Conservation (phyloP, 1,140 invertebrate species). For the Drosophila watanabei region DNA sequence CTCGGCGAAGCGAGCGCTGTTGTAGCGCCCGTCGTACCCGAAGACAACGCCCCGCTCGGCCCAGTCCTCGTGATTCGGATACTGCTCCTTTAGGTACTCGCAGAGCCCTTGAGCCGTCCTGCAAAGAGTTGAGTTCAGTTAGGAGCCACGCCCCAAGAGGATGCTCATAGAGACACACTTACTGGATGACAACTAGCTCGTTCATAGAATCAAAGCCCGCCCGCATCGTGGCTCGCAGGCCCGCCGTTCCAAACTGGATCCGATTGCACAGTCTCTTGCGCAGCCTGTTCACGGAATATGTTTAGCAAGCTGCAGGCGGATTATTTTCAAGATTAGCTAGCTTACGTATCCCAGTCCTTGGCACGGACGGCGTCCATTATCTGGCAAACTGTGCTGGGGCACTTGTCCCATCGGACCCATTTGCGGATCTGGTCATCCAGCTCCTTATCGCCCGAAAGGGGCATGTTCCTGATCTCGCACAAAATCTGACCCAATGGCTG, state of each 20-base stretch:
- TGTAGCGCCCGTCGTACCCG: conserved; percentile 98
- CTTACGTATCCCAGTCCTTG: conserved; percentile 61
- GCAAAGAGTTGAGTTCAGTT: not conserved
- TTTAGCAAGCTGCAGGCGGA: not conserved
- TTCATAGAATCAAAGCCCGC: conserved; percentile 98
- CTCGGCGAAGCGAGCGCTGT: conserved; percentile 97
- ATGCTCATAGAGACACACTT: conserved; percentile 21
- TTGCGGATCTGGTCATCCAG: conserved; percentile 50
- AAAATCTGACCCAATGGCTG: conserved; percentile 16
- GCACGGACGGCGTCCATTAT: conserved; percentile 37
- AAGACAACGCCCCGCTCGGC: conserved; percentile 92
- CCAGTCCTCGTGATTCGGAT: conserved; percentile 79
- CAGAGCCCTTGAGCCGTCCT: conserved; percentile 95
- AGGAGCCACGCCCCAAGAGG: not conserved
- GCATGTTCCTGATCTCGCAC: conserved; percentile 48
- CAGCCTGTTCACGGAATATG: conserved; percentile 37
- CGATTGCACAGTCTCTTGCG: conserved; percentile 84
- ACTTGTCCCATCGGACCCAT: conserved; percentile 65
- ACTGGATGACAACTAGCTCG: conserved; percentile 98
- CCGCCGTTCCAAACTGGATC: conserved; percentile 95
- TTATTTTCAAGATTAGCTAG: not conserved
- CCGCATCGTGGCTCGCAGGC: conserved; percentile 96
- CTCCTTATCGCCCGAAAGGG: conserved; percentile 47
- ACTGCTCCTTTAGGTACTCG: conserved; percentile 90
- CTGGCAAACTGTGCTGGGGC: conserved; percentile 49